Evolutionary conservation across 2,113 vertebrate genomes (phyloP).

Genomic region (Cacatua alba): DNA sequence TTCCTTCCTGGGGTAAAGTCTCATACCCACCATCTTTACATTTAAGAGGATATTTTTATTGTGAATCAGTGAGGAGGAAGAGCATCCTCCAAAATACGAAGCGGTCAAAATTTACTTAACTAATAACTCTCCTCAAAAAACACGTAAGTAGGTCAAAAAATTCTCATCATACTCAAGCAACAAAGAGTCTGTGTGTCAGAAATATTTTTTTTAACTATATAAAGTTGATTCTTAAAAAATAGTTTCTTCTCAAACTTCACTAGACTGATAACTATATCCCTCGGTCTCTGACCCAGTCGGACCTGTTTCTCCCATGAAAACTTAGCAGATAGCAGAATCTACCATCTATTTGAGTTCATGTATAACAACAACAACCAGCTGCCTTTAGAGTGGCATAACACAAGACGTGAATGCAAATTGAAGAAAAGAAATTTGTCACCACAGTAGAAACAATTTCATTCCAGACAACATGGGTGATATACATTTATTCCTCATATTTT

Average conservation of each 20-base stretch:
- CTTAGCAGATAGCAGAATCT: background rate
- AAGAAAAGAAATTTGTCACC: background rate
- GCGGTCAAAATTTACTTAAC: background rate
- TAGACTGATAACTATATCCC: background rate
- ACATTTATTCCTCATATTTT: slow-evolving; percentile 20
- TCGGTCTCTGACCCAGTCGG: background rate
- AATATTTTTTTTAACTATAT: background rate
- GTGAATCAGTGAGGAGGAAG: background rate
- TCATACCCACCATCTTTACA: background rate
- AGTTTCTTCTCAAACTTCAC: background rate
- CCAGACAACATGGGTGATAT: background rate
- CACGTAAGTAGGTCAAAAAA: background rate
- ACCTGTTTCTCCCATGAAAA: background rate
- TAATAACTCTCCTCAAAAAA: background rate
- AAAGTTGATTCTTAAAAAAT: background rate
- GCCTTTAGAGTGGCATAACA: background rate
- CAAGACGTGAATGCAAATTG: background rate
- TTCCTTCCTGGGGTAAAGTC: background rate
- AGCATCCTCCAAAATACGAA: background rate
- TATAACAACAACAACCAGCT: background rate
- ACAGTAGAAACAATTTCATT: background rate
- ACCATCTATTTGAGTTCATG: background rate
- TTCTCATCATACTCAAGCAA: background rate
- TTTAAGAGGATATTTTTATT: background rate
- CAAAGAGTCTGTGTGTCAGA: background rate